Evolutionary conservation across 1,140 invertebrate species (phyloP).

Genomic region (Eriosoma lanigerum): DNA sequence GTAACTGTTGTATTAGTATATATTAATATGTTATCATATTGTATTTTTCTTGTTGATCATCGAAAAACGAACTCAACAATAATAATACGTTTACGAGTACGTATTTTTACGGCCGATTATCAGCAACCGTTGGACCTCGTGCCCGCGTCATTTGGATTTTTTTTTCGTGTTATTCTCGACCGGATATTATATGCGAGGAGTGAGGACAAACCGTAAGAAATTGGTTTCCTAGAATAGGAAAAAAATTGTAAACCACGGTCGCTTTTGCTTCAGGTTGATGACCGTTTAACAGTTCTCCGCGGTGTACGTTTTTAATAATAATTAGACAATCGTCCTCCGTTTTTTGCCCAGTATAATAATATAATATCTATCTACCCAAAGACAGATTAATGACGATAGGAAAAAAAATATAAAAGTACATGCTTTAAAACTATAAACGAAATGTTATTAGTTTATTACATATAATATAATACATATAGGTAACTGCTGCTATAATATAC

Average conservation of each 20-base stretch:
- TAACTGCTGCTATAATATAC: background rate
- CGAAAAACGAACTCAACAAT: too few species aligned
- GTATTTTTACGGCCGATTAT: too few species aligned
- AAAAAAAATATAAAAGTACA: too few species aligned
- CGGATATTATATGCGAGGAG: background rate
- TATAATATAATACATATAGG: too few species aligned
- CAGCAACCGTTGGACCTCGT: too few species aligned
- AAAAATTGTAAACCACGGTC: background rate
- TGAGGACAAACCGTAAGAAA: background rate
- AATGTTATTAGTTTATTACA: too few species aligned
- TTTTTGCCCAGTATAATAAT: background rate
- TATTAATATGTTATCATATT: too few species aligned
- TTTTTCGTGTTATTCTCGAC: background rate
- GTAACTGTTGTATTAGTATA: too few species aligned
- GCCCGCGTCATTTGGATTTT: too few species aligned
- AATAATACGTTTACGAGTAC: too few species aligned
- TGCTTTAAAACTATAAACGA: too few species aligned
- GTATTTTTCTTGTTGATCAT: too few species aligned
- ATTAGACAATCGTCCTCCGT: constrained; percentile 17
- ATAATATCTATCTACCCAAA: background rate
- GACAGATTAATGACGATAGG: background rate
- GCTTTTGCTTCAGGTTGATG: background rate
- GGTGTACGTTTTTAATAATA: constrained; percentile 11
- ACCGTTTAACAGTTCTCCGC: constrained; percentile 23
- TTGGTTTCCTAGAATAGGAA: background rate